Conservation (phyloP, 1,140 invertebrate species). For the Apolygus lucorum region DNA sequence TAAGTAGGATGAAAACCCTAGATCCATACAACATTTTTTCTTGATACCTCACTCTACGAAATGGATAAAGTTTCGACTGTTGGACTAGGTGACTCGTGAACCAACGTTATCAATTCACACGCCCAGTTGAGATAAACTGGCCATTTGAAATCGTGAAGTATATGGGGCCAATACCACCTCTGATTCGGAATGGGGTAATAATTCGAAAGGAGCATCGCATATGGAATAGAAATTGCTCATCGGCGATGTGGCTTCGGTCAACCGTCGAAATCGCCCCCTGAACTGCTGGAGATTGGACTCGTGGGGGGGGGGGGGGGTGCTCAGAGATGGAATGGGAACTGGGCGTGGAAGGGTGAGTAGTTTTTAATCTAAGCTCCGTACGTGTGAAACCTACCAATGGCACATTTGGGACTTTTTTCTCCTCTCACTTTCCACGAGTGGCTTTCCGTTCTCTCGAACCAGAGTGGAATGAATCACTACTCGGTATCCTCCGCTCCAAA, state of each 20-base stretch:
- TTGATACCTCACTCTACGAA: no score
- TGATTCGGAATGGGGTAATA: not conserved
- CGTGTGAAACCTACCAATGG: not conserved
- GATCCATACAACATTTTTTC: no score
- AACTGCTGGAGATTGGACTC: not conserved
- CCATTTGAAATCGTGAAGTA: not conserved
- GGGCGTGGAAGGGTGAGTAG: not conserved
- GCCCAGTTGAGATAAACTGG: not conserved
- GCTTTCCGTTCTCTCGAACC: no score
- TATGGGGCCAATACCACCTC: not conserved
- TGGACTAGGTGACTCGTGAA: no score
- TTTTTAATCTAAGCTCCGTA: not conserved
- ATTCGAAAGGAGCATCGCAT: not conserved
- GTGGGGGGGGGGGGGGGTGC: not conserved
- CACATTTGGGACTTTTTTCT: not conserved
- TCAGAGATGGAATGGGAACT: not conserved
- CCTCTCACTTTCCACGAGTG: no score
- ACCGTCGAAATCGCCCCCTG: not conserved
- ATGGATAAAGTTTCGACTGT: no score
- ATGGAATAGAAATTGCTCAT: conserved; percentile 1
- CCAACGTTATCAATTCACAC: not conserved
- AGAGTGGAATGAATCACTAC: no score
- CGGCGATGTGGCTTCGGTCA: not conserved
- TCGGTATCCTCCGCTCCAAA: no score
- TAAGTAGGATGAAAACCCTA: no score